Evolutionary conservation across 2,888 invertebrate species (phyloP).

Genomic region (Ditylenchus weischeri): DNA sequence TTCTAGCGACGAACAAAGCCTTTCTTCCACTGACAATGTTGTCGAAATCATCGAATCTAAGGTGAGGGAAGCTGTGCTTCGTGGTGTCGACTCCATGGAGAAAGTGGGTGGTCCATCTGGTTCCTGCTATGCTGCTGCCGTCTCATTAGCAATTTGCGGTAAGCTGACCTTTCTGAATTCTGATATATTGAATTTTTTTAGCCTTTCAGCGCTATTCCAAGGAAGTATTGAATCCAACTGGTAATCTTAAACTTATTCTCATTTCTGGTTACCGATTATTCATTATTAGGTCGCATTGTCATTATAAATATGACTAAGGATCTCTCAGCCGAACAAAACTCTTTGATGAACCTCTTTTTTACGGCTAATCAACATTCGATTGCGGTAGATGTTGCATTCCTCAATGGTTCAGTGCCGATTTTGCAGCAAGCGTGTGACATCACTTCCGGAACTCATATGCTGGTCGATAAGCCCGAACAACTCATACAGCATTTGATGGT

Average conservation of each 20-base stretch:
- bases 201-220: slow-evolving; percentile 26
- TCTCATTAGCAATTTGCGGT: slow-evolving; percentile 27
- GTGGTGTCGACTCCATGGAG: not conserved
- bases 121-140: slow-evolving; percentile 19
- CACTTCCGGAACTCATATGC: slow-evolving; percentile 78
- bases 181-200: slow-evolving; percentile 23
- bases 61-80: slow-evolving; percentile 6
- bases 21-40: not conserved
- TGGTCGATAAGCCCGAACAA: slow-evolving; percentile 7
- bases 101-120: not conserved
- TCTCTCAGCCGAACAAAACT: slow-evolving; percentile 91
- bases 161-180: not conserved
- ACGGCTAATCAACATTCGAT: slow-evolving; percentile 78
- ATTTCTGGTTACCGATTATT: no score
- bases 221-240: slow-evolving; percentile 15
- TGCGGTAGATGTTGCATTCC: slow-evolving; percentile 36
- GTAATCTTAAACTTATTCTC: no score
- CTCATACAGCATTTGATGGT: slow-evolving; percentile 75
- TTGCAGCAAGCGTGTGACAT: slow-evolving; percentile 78
- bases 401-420: slow-evolving; percentile 29
- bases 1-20: slow-evolving; percentile 17
- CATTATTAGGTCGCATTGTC: slow-evolving; percentile 23
- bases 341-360: slow-evolving; percentile 96
- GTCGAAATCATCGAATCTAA: slow-evolving; percentile 14
- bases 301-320: slow-evolving; percentile 81